Conservation (phyloP, 2,797 vertebrate species). For the Leptoclinus maculatus region DNA sequence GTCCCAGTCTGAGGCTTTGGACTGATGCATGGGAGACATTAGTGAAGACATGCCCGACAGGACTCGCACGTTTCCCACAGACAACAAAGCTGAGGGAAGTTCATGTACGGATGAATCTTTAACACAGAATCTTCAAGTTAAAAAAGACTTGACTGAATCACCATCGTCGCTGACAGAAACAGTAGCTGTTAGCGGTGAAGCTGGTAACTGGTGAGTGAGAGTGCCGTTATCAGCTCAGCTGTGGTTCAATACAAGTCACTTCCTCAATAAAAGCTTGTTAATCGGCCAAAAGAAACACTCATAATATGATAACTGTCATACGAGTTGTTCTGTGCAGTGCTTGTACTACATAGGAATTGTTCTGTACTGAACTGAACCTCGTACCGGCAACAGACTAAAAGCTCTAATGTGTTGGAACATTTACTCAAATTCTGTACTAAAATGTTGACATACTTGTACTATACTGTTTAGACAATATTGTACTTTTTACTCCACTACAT, state of each 20-base stretch:
- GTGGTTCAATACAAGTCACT: neutral
- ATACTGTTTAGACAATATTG: neutral
- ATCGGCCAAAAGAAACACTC: neutral
- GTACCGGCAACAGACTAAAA: neutral
- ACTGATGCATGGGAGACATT: constrained; percentile 39
- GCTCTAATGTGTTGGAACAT: neutral
- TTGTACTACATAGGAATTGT: neutral
- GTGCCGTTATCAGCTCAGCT: neutral
- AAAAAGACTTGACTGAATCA: neutral
- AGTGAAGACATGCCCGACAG: neutral
- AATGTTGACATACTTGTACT: neutral
- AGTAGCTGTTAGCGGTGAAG: neutral
- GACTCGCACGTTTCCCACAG: neutral
- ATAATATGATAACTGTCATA: neutral
- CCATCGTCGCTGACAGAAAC: neutral
- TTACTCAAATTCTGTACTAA: neutral
- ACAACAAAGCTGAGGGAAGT: constrained; percentile 1
- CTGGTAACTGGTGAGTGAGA: neutral
- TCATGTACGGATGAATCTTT: neutral
- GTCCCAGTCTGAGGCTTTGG: constrained; percentile 49
- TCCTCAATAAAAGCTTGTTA: neutral
- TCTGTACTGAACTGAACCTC: neutral
- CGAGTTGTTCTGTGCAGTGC: neutral
- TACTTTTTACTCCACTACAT: neutral
- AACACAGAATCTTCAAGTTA: neutral